Conservation (phyloP, 2,797 vertebrate genomes). For the Ceyx erithaca region DNA sequence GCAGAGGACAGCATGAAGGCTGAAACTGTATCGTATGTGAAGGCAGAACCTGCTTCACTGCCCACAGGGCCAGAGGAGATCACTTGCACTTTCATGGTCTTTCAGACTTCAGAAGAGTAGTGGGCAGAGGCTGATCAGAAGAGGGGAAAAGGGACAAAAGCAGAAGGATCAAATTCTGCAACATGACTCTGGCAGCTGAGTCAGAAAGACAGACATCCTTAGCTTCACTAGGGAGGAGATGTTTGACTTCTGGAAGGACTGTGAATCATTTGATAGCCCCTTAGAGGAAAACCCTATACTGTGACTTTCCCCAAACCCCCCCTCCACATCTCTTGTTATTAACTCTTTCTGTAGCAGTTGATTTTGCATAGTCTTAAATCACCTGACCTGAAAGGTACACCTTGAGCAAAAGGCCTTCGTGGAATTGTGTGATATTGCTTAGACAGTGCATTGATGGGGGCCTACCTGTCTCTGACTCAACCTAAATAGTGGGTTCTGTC, state of each 20-base stretch:
- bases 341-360: conserved; percentile 33
- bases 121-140: neutral
- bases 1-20: conserved; percentile 43
- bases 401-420: neutral
- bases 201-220: conserved; percentile 22
- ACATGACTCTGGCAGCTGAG: conserved; percentile 42
- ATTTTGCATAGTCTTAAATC: neutral
- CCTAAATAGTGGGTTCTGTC: neutral
- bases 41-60: conserved; percentile 3
- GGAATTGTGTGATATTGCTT: neutral
- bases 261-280: conserved; percentile 45
- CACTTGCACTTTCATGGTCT: neutral
- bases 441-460: neutral
- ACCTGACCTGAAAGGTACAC: neutral
- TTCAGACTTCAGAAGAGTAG: neutral
- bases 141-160: neutral
- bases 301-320: conserved; percentile 18
- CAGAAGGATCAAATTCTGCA: conserved; percentile 54
- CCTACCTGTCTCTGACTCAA: neutral
- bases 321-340: neutral
- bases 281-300: conserved; percentile 35
- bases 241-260: conserved; percentile 12
- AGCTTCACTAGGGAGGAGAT: neutral
- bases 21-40: conserved; percentile 2
- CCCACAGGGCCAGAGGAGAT: neutral